A percentile compares a stretch with the other conserved stretches of the same genome.
Evolutionary conservation across 53 echinoderm and acorn worm species (phyloP).

Genomic region (Pentamera pediparva): DNA sequence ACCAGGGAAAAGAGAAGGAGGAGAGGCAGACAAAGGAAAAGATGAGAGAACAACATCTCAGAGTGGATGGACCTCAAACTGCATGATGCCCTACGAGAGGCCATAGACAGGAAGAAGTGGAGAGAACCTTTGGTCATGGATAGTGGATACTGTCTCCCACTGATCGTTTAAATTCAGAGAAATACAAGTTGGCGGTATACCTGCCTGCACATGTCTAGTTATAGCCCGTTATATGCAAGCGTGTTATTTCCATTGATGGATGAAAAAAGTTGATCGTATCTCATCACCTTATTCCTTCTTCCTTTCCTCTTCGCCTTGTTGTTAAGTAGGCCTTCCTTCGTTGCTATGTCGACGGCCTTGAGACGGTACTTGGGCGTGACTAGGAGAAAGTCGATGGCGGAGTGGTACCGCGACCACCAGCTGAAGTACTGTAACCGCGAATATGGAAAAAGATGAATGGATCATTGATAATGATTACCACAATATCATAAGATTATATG

Average conservation of each 20-base stretch:
- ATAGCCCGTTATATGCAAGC: not conserved
- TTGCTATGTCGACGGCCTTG: constrained; percentile 77
- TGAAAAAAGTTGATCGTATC: not conserved
- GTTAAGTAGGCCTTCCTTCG: constrained; percentile 67
- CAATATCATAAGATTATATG: too few species aligned
- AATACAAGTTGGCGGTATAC: not conserved
- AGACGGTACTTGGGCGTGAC: constrained; percentile 67
- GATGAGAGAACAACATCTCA: too few species aligned
- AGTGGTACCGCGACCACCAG: constrained; percentile 94
- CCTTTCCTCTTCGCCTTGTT: constrained; percentile 67
- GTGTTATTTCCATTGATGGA: not conserved
- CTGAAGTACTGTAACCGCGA: constrained; percentile 63
- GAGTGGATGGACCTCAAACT: not conserved
- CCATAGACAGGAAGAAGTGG: not conserved
- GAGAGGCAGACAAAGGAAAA: too few species aligned
- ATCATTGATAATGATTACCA: too few species aligned
- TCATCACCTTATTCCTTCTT: constrained; percentile 67
- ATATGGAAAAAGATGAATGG: not conserved
- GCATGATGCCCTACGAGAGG: too few species aligned
- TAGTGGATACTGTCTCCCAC: too few species aligned
- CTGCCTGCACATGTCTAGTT: too few species aligned
- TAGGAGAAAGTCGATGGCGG: constrained; percentile 71
- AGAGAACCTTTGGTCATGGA: too few species aligned
- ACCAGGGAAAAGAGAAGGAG: not conserved
- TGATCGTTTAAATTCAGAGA: too few species aligned